Base-by-base conservation (phyloP, 2,888 invertebrate genomes). In the Cybosia mesomella region DNA sequence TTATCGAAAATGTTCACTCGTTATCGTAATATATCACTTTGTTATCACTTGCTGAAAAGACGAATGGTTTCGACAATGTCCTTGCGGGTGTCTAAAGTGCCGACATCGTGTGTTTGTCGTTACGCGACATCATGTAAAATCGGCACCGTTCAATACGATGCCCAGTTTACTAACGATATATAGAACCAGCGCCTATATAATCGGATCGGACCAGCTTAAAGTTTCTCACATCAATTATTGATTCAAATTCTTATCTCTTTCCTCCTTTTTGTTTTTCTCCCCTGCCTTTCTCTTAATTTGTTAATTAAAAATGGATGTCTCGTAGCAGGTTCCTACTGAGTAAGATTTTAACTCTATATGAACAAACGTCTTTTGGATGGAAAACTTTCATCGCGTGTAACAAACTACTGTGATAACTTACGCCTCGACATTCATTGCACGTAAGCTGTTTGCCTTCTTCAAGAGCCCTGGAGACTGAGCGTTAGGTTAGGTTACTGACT, bases 371-470 rank as follows among this genome's bases (percentile, higher is more conserved):
- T 63, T 55, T 28, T 55, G 73, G 71, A 71, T 73, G 72, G 73
- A 67, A 71, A 69, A 34, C 75, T 70, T 69, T 77, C 70, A 77
- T 80, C 71, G 58, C 53, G 49, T 18, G 24, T 60, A 65, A 80
- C 75, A 64, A 80, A 80, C 75, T 66, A 67, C 22, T 49, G 57
- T 58, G 54, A 77, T 78, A 75, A 80, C 75, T 80, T 75, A 43
- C 68, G 67, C 32, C 75, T 66, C 61, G 72, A 67, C 75, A 75
- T 71, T 74, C 70, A 74, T 59, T 64, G 63, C n/a, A 55, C 64
- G 49, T 53, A 32, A 53, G 21, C 34, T 57, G 64, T 57, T 39
- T 28, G 57, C 36, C 13, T 36, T 24, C 18, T 28, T 22, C 28
- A 28, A 28, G 43, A 28, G 21, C 64, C 28, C 22, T 28, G 28